Evolutionary conservation across 2,113 vertebrate genomes (phyloP), one percentile per base, ranked within the genome.

Genomic region (Orcinus orca): DNA sequence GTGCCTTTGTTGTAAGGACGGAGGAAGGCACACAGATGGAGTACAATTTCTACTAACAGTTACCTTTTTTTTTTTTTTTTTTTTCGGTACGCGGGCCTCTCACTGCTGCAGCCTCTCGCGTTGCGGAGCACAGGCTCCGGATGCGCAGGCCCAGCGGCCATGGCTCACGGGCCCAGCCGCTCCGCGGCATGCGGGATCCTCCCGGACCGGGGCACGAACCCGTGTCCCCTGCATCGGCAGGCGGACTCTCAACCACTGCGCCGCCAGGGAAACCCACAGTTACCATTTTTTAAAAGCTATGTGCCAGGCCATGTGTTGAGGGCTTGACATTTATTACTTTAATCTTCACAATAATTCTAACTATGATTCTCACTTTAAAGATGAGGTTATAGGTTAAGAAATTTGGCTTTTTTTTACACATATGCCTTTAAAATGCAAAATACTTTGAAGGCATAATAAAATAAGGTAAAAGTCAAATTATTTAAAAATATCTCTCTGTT

Each of bases 361-460:
- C 63, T 89, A 41, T 87, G 71, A 79, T 36, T 74, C 12, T 25
- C 21, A 80, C 62, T 87, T 94, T 79, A 88, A 92, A 88, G 47
- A 44, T 47, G 71, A 85, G 38, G 47, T 87, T 53, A 73, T 10
- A 82, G 26, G 12, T 60, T 82, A 77, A 86, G 15, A 93, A 74
- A 41, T 36, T 23, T 76, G 23, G 74, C 33, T 60, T 62, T 44
- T 44, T 36, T 31, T 36, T 21, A 38, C 15, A 68, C 0, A 2
- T 38, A 70, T 55, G 26, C 31, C 41, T 92, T 92, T 95, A 96
- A 89, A 95, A 65, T 89, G 73, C 33, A 77, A 68, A 92, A 5
- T 70, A 65, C 0, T 23, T 62, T 81, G 81, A 76, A 93, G 25
- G 11, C 5, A 83, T 88, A 91, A 68, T 53, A 90, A 65, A 44